Conservation (phyloP, 92 coral and sea anemone species). For the Parazoanthus atlanticus region DNA sequence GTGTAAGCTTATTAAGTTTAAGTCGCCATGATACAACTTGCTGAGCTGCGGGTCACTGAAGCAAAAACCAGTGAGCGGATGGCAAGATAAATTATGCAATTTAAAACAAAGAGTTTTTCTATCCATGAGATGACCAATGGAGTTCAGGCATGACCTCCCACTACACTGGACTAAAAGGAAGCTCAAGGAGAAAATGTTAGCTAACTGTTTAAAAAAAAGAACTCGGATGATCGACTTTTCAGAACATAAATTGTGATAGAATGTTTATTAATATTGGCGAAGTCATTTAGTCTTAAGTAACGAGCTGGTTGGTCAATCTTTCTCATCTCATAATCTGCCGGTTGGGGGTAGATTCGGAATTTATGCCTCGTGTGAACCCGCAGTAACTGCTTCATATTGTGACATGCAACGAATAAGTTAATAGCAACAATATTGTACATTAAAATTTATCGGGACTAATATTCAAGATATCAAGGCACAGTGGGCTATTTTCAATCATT, state of each 20-base stretch:
- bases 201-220: too few species aligned
- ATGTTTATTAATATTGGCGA: too few species aligned
- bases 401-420: neutral
- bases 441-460: neutral
- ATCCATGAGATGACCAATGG: neutral
- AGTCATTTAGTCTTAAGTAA: too few species aligned
- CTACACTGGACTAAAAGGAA: neutral
- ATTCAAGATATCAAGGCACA: neutral
- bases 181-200: neutral
- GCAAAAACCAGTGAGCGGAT: conserved; percentile 9
- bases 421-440: too few species aligned
- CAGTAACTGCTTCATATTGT: neutral
- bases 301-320: too few species aligned
- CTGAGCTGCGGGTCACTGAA: conserved; percentile 12
- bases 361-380: neutral
- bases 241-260: neutral
- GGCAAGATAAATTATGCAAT: conserved; percentile 26
- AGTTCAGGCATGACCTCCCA: neutral
- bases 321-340: neutral
- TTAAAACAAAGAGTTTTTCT: conserved; percentile 2
- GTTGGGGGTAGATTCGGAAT: neutral
- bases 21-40: conserved; percentile 28
- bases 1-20: neutral
- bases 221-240: neutral
- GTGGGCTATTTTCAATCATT: neutral